Conservation (phyloP, 2,113 vertebrate genomes). For the Mesoclemmys tuberculata region DNA sequence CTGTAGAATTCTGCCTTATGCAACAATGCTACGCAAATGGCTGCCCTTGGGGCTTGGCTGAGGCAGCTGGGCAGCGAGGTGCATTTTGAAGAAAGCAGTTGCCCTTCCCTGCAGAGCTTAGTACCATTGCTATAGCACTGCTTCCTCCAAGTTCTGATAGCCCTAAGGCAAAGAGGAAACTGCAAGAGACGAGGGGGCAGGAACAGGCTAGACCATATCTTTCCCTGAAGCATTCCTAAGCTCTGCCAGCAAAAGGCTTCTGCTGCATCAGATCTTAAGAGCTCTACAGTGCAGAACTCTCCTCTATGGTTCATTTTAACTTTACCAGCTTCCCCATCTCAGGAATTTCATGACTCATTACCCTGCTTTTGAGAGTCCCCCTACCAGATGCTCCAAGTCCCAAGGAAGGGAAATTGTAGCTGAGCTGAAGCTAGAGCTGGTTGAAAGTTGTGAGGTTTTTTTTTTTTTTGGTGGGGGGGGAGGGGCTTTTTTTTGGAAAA, state of each 20-base stretch:
- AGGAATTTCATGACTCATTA: background rate
- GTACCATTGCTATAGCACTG: background rate
- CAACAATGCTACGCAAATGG: background rate
- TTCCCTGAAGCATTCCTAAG: background rate
- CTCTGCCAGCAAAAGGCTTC: background rate
- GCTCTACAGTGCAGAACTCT: background rate
- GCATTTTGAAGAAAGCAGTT: background rate
- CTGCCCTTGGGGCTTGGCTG: background rate
- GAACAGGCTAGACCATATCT: background rate
- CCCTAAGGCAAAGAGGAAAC: background rate
- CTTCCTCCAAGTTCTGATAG: background rate
- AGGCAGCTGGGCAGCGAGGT: background rate
- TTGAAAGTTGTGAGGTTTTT: background rate
- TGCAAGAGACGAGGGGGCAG: background rate
- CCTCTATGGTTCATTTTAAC: background rate
- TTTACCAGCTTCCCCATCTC: background rate
- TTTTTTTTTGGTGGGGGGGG: too few relatives aligned
- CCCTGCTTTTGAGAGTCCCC: background rate
- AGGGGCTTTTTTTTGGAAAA: background rate
- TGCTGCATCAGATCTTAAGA: background rate
- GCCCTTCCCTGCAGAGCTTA: background rate
- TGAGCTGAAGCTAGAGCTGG: background rate
- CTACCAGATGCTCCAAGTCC: background rate
- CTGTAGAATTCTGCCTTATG: background rate
- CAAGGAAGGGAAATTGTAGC: background rate